Conservation (phyloP, 35 echinoderm and acorn worm genomes). For the Ptychodera flava region DNA sequence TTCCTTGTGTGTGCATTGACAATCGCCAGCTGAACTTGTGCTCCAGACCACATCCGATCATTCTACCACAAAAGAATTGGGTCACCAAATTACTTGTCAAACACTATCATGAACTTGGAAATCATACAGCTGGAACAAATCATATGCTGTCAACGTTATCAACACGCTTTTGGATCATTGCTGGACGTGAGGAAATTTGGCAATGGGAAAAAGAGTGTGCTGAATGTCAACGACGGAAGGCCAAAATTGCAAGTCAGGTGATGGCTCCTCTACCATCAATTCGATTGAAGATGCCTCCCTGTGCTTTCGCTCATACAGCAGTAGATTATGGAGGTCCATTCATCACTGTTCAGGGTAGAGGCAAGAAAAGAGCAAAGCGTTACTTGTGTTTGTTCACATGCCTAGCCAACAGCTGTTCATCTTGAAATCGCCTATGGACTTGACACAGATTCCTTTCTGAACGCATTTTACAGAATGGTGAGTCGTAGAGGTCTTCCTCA, state of each 20-base stretch:
- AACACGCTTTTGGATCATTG: no score
- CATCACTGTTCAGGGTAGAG: no score
- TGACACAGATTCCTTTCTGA: no score
- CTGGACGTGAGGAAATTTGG: constrained; percentile 29
- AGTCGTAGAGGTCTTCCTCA: constrained; percentile 23
- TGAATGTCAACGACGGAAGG: constrained; percentile 30
- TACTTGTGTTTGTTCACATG: no score
- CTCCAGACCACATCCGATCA: no score
- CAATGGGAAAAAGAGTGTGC: no score
- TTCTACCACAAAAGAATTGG: constrained; percentile 22
- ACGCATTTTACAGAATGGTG: no score
- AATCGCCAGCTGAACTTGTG: no score
- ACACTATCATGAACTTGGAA: constrained; percentile 31
- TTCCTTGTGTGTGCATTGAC: no score
- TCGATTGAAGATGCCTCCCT: neutral
- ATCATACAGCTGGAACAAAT: constrained; percentile 29
- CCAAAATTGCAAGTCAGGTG: constrained; percentile 13
- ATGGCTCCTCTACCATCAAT: constrained; percentile 17
- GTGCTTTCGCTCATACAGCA: constrained; percentile 18
- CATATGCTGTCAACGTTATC: constrained; percentile 21
- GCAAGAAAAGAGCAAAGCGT: no score
- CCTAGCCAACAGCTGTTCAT: constrained; percentile 26
- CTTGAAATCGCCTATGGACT: constrained; percentile 29
- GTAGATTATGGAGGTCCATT: constrained; percentile 40
- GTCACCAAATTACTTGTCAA: constrained; percentile 45